Evolutionary conservation across 92 coral and sea anemone genomes (phyloP).

Genomic region (Paramuricea clavata): DNA sequence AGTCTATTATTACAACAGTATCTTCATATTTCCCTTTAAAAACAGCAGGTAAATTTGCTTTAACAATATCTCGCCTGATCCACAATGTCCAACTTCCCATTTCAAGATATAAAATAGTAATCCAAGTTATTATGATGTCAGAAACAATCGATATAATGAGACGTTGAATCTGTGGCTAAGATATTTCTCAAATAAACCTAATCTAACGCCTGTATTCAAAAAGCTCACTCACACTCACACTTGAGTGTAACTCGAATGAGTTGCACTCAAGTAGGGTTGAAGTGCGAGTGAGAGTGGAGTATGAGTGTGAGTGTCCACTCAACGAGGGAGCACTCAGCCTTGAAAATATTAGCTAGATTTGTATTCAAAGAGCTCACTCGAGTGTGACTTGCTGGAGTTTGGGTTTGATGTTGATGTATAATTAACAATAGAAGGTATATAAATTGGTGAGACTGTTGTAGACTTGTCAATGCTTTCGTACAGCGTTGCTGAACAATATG

Average conservation of each 20-base stretch:
- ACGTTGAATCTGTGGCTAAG: neutral
- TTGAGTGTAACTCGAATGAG: conserved; percentile 23
- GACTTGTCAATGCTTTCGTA: neutral
- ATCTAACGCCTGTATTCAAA: conserved; percentile 34
- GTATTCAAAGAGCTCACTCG: conserved; percentile 3
- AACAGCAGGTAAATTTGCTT: neutral
- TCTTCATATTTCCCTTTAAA: conserved; percentile 23
- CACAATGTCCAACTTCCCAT: conserved; percentile 18
- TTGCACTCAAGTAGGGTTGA: neutral
- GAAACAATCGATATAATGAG: neutral
- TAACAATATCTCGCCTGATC: neutral
- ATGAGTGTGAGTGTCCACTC: conserved; percentile 1
- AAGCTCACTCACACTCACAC: conserved; percentile 39
- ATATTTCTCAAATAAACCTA: neutral
- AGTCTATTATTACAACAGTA: neutral
- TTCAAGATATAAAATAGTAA: neutral
- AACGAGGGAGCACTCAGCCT: neutral
- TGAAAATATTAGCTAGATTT: neutral
- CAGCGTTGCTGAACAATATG: neutral
- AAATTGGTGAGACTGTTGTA: neutral
- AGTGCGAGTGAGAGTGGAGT: conserved; percentile 30
- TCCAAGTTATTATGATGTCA: neutral
- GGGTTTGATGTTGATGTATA: neutral
- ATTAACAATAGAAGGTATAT: neutral
- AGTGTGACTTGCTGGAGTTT: neutral